These are phyloP conservation scores for Orius laevigatus DNA, from an alignment of 1,140 invertebrate genomes.

Conservation along the genomic window DNA sequence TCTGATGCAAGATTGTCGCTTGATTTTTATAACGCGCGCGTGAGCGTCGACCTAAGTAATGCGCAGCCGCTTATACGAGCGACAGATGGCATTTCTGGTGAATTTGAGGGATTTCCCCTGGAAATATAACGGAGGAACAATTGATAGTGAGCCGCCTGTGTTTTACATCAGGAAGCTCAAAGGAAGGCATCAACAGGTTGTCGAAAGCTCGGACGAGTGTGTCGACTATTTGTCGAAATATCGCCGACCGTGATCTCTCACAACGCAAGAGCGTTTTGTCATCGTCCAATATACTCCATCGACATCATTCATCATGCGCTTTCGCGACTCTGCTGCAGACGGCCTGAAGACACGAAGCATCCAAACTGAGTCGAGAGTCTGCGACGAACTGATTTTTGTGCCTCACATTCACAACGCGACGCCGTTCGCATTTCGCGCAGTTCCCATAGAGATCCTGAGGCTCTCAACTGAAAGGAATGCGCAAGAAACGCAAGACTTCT, in stretches of 20 bases:
- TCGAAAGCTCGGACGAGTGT: constrained; percentile 9
- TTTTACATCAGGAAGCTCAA: constrained; percentile 23
- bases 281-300: constrained; percentile 33
- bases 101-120: constrained; percentile 26
- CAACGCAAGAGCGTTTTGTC: constrained; percentile 29
- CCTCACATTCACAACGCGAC: neutral
- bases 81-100: constrained; percentile 26
- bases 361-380: constrained; percentile 33
- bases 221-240: constrained; percentile 13
- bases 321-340: constrained; percentile 41
- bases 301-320: constrained; percentile 38
- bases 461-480: neutral
- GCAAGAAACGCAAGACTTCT: constrained; percentile 25
- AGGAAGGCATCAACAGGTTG: constrained; percentile 21
- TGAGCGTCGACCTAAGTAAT: constrained; percentile 29
- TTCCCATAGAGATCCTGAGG: neutral
- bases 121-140: constrained; percentile 25
- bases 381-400: constrained; percentile 20
- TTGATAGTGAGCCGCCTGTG: constrained; percentile 22
- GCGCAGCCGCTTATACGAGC: constrained; percentile 29
- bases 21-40: constrained; percentile 32
- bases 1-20: constrained; percentile 39
- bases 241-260: constrained; percentile 13
- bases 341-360: constrained; percentile 33
- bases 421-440: neutral